Evolutionary conservation across 1,140 invertebrate genomes (phyloP).

Genomic region (Procambarus clarkii): DNA sequence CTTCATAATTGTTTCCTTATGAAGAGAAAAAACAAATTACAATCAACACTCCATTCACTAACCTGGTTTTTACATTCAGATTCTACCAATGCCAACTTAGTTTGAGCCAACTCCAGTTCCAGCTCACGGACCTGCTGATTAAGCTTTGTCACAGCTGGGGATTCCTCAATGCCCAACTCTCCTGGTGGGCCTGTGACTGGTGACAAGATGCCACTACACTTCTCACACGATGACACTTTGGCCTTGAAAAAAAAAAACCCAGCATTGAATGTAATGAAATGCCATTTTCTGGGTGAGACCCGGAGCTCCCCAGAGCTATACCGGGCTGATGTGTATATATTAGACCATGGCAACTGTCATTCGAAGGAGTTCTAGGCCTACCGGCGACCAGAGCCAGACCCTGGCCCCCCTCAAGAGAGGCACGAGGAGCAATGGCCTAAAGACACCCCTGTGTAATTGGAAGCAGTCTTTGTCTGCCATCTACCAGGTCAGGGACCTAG

Average conservation of each 20-base stretch:
- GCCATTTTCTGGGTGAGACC: no score
- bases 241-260: conserved; percentile 74
- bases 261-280: background rate
- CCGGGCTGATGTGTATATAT: no score
- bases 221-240: conserved; percentile 59
- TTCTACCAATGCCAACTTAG: conserved; percentile 97
- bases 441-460: no score
- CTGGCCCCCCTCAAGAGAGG: no score
- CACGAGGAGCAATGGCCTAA: no score
- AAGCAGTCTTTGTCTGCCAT: no score
- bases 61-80: conserved; percentile 97
- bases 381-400: no score
- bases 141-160: conserved; percentile 18
- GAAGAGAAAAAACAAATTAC: conserved; percentile 14
- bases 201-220: conserved; percentile 58
- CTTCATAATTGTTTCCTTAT: no score
- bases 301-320: no score
- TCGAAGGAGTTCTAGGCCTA: no score
- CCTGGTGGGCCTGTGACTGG: conserved; percentile 56
- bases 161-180: conserved; percentile 41
- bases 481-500: no score
- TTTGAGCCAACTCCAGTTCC: conserved; percentile 96
- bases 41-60: conserved; percentile 59
- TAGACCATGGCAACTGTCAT: no score
- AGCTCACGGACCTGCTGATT: conserved; percentile 84